phyloP scores from a whole-genome alignment of 2,113 vertebrate genomes.

The Delphinapterus leucas region DNA sequence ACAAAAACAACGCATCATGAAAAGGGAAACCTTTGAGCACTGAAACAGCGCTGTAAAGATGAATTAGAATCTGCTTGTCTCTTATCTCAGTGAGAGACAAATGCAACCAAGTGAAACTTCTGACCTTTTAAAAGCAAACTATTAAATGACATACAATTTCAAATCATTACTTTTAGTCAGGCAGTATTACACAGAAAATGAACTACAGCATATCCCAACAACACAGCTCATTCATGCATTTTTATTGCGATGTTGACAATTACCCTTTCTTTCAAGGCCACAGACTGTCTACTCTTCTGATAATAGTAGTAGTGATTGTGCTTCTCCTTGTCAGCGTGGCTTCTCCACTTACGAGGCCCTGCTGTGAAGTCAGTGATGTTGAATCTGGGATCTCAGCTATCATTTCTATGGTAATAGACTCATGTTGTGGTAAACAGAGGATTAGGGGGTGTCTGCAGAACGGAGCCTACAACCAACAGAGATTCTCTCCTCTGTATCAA shows the following conservation, averaged over 20 bases:
- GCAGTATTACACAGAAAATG: constrained; percentile 38
- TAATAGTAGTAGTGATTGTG: background rate
- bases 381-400: constrained; percentile 71
- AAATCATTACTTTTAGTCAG: constrained; percentile 25
- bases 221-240: constrained; percentile 58
- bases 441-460: constrained; percentile 73
- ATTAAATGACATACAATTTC: constrained; percentile 40
- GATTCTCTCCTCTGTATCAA: background rate
- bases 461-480: constrained; percentile 31
- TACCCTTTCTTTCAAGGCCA: constrained; percentile 51
- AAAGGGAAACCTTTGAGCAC: constrained; percentile 45
- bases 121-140: constrained; percentile 51
- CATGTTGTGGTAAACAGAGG: constrained; percentile 74
- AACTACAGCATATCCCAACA: constrained; percentile 14
- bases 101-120: constrained; percentile 5
- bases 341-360: constrained; percentile 58
- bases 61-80: constrained; percentile 32
- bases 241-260: constrained; percentile 52
- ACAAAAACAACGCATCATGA: constrained; percentile 64
- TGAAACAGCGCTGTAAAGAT: background rate
- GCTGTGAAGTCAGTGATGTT: constrained; percentile 55
- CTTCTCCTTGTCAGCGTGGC: background rate
- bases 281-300: constrained; percentile 50
- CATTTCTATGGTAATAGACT: constrained; percentile 77
- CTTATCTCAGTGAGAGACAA: constrained; percentile 58